phyloP scores from a whole-genome alignment of 2,113 vertebrate genomes.

The Epinephelus cyanopodus region DNA sequence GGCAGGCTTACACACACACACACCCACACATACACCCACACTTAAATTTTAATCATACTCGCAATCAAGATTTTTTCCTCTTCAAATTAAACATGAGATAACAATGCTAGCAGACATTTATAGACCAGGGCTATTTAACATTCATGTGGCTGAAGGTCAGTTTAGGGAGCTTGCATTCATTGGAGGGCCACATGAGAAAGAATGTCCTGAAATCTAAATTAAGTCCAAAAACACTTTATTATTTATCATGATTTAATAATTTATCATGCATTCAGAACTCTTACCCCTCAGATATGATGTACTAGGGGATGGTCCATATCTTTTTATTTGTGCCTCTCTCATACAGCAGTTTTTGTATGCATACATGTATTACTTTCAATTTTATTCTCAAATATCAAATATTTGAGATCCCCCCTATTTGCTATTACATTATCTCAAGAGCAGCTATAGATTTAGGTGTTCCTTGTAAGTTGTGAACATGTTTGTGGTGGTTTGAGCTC shows the following conservation, averaged over 20 bases:
- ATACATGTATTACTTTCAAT: neutral
- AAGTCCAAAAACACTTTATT: slow-evolving; percentile 54
- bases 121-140: neutral
- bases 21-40: neutral
- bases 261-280: slow-evolving; percentile 54
- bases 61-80: slow-evolving; percentile 3
- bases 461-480: neutral
- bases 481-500: neutral
- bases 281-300: slow-evolving; percentile 32
- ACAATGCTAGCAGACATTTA: neutral
- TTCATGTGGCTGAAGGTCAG: slow-evolving; percentile 8
- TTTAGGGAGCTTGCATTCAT: slow-evolving; percentile 19
- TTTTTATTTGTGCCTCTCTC: slow-evolving; percentile 22
- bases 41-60: neutral
- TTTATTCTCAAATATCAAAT: neutral
- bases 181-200: slow-evolving; percentile 29
- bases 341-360: neutral
- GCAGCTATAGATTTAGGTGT: neutral
- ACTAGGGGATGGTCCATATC: slow-evolving; percentile 5
- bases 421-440: neutral
- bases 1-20: slow-evolving; percentile 9
- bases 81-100: slow-evolving; percentile 9
- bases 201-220: slow-evolving; percentile 56
- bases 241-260: slow-evolving; percentile 65
- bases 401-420: neutral